phyloP scores from a whole-genome alignment of 2,797 vertebrate genomes.

The Alexandromys oeconomus region DNA sequence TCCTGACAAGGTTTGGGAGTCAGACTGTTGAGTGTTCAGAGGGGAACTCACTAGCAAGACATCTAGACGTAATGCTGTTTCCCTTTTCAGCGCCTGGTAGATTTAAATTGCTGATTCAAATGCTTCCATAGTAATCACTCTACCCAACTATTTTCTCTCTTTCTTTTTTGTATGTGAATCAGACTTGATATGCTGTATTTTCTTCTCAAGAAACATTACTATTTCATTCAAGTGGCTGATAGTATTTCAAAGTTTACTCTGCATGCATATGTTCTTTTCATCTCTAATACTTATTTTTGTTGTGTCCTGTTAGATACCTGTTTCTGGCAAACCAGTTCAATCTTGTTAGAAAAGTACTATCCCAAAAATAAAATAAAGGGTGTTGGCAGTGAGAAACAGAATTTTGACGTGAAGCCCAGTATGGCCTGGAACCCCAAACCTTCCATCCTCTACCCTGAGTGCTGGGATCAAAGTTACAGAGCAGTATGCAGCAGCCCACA shows the following conservation, averaged over 20 bases:
- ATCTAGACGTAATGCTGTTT: background rate
- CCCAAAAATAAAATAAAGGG: background rate
- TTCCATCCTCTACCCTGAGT: background rate
- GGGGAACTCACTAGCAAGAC: background rate
- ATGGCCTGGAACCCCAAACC: background rate
- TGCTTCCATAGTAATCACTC: constrained; percentile 30
- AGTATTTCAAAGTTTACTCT: constrained; percentile 24
- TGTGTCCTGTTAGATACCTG: background rate
- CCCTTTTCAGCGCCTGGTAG: background rate
- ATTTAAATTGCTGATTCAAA: constrained; percentile 63
- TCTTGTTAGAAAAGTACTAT: background rate
- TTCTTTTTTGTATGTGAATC: background rate
- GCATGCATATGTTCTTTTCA: background rate
- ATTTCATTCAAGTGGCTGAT: background rate
- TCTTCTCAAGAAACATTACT: constrained; percentile 47
- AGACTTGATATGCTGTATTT: constrained; percentile 5
- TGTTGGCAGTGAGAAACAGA: background rate
- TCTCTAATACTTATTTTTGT: background rate
- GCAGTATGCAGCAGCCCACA: background rate
- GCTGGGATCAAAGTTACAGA: background rate
- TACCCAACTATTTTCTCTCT: constrained; percentile 21
- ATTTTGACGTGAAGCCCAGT: background rate
- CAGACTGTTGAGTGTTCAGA: background rate
- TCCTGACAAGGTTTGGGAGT: background rate
- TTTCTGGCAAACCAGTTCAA: background rate